These are phyloP conservation scores for Selene dorsalis DNA, from an alignment of 2,797 vertebrate genomes.

Conservation along the genomic window DNA sequence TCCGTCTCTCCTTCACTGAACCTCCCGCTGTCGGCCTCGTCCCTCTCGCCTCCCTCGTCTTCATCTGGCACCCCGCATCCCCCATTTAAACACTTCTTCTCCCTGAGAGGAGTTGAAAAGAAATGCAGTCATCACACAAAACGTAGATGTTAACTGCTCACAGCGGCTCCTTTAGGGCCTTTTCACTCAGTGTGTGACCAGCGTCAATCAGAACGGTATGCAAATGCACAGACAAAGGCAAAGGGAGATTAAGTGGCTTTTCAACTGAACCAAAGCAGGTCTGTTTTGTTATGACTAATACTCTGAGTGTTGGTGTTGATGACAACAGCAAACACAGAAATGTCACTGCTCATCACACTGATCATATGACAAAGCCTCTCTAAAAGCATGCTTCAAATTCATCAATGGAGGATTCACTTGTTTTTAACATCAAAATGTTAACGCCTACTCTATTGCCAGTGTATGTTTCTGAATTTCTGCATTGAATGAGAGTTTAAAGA, in stretches of 20 bases:
- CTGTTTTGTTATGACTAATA: constrained; percentile 48
- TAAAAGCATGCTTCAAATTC: background rate
- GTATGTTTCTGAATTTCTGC: background rate
- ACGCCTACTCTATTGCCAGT: background rate
- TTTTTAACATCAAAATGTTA: background rate
- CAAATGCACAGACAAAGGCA: constrained; percentile 3
- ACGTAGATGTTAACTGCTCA: constrained; percentile 18
- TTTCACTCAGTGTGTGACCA: constrained; percentile 23
- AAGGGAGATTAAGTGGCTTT: constrained; percentile 39
- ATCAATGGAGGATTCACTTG: background rate
- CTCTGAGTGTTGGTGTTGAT: constrained; percentile 26
- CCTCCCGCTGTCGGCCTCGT: constrained; percentile 83
- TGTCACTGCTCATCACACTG: constrained; percentile 11
- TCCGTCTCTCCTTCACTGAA: constrained; percentile 90
- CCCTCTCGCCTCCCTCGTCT: constrained; percentile 88
- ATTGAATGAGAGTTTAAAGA: background rate
- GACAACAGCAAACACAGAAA: constrained; percentile 19
- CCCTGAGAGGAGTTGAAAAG: constrained; percentile 65
- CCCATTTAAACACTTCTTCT: constrained; percentile 93
- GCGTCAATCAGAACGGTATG: constrained; percentile 45
- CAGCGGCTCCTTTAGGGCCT: constrained; percentile 10
- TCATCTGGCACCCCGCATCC: constrained; percentile 94
- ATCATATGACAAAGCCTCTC: constrained; percentile 6
- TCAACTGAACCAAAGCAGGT: constrained; percentile 18
- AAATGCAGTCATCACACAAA: no score